Conservation (phyloP, 2,888 invertebrate species). For the Phrixothrix hirtus region DNA sequence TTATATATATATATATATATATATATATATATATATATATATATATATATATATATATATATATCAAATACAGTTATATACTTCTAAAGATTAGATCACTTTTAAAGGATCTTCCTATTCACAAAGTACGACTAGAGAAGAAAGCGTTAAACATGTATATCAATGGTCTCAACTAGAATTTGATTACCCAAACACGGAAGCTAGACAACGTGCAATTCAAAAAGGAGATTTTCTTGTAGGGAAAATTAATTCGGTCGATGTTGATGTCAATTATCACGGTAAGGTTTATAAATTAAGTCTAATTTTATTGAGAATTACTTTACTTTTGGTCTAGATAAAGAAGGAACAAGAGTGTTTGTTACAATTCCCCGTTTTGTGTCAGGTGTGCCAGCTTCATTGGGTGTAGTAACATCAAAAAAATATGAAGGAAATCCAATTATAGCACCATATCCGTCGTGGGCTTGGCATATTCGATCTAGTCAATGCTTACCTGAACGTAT, state of each 20-base stretch:
- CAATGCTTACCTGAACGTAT: slow-evolving; percentile 58
- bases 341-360: slow-evolving; percentile 49
- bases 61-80: too few species aligned
- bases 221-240: slow-evolving; percentile 62
- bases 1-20: too few species aligned
- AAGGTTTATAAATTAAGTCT: too few species aligned
- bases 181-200: slow-evolving; percentile 60
- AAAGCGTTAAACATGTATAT: slow-evolving; percentile 55
- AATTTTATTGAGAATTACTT: too few species aligned
- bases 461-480: slow-evolving; percentile 55
- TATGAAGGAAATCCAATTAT: slow-evolving; percentile 54
- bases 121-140: not conserved
- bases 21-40: too few species aligned
- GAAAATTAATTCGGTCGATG: slow-evolving; percentile 68
- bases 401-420: slow-evolving; percentile 57
- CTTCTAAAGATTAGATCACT: too few species aligned
- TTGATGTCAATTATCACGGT: slow-evolving; percentile 44
- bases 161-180: slow-evolving; percentile 72
- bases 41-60: too few species aligned
- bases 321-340: too few species aligned
- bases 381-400: slow-evolving; percentile 74
- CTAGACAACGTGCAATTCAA: slow-evolving; percentile 55
- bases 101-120: too few species aligned
- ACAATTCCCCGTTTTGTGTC: slow-evolving; percentile 72
- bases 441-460: slow-evolving; percentile 62